Conservation (phyloP, 2,113 vertebrate species). For the Etheostoma cragini region DNA sequence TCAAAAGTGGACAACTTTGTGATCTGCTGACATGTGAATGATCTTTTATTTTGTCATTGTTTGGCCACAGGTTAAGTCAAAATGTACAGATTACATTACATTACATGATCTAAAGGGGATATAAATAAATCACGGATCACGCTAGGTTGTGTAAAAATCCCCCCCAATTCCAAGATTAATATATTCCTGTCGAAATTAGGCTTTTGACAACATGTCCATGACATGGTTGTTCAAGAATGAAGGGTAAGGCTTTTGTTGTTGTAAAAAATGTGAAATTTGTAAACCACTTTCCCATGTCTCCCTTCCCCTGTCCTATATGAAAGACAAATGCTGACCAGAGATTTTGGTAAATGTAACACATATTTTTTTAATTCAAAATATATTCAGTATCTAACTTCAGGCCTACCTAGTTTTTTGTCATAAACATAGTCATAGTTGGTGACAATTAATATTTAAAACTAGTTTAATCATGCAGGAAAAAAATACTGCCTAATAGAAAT, state of each 20-base stretch:
- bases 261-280: neutral
- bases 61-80: neutral
- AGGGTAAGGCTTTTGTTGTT: neutral
- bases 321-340: neutral
- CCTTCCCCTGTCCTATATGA: neutral
- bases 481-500: neutral
- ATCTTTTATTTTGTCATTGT: neutral
- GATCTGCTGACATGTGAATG: neutral
- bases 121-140: neutral
- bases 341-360: neutral
- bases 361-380: neutral
- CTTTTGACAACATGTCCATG: neutral
- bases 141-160: neutral
- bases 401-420: neutral
- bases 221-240: neutral
- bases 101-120: accelerated
- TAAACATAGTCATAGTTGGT: neutral
- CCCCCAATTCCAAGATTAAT: accelerated
- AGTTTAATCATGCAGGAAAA: neutral
- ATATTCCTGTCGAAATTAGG: neutral
- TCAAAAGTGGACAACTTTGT: neutral
- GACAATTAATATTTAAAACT: neutral
- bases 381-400: neutral
- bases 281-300: neutral
- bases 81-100: neutral